phyloP scores from a whole-genome alignment of 1,140 invertebrate species.

The Archivesica marissinica region DNA sequence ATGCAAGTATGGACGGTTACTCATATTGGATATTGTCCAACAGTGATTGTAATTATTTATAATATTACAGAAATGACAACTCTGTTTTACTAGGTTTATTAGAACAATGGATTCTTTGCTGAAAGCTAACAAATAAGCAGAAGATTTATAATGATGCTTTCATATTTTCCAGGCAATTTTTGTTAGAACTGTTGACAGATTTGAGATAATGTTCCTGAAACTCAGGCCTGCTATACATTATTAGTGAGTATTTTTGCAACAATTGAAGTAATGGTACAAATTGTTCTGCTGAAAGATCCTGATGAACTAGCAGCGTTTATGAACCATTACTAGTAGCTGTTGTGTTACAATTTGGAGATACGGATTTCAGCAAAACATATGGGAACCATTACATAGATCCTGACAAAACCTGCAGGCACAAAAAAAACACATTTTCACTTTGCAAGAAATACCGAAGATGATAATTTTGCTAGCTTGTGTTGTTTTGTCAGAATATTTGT shows the following conservation, averaged over 20 bases:
- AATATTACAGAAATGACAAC: too few species aligned
- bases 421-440: constrained; percentile 18
- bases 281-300: background rate
- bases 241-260: background rate
- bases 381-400: background rate
- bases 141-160: background rate
- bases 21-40: too few species aligned
- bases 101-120: too few species aligned
- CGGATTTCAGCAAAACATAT: constrained; percentile 6
- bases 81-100: too few species aligned
- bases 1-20: too few species aligned
- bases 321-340: background rate
- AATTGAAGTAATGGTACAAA: background rate
- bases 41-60: too few species aligned
- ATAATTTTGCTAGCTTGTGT: too few species aligned
- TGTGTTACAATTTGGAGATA: background rate
- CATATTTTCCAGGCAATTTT: background rate
- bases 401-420: constrained; percentile 10
- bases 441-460: background rate
- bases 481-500: too few species aligned
- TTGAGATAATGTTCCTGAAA: background rate
- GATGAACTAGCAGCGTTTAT: background rate
- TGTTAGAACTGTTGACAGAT: background rate
- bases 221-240: background rate
- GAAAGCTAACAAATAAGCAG: too few species aligned